Evolutionary conservation across 2,797 vertebrate species (phyloP).

Genomic region (Dallia pectoralis): DNA sequence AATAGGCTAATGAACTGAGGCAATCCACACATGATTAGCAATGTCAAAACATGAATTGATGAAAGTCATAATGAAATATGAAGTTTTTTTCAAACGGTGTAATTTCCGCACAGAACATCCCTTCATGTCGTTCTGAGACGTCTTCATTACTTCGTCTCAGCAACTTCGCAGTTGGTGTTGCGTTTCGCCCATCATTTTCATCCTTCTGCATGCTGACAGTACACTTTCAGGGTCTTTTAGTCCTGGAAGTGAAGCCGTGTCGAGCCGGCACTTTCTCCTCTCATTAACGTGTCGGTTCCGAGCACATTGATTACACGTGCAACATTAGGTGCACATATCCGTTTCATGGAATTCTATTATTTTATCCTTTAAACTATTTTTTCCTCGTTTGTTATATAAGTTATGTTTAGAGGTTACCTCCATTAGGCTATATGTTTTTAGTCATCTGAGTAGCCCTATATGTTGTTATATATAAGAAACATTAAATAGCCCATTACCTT

Average conservation of each 20-base stretch:
- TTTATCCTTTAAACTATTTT: background rate
- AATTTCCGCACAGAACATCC: background rate
- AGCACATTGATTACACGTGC: background rate
- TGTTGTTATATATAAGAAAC: too few species aligned
- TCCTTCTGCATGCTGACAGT: conserved; percentile 37
- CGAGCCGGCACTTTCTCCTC: background rate
- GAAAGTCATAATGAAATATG: background rate
- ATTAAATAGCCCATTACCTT: background rate
- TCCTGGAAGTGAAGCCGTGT: background rate
- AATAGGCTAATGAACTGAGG: background rate
- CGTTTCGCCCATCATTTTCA: conserved; percentile 32
- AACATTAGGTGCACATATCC: background rate
- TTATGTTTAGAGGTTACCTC: background rate
- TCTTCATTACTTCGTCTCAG: conserved; percentile 27
- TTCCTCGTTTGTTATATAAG: background rate
- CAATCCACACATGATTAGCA: background rate
- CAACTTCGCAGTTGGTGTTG: conserved; percentile 49
- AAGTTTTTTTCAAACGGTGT: background rate
- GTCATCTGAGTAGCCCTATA: background rate
- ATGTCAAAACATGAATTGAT: background rate
- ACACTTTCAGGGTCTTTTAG: conserved; percentile 26
- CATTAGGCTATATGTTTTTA: background rate
- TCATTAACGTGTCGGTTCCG: background rate
- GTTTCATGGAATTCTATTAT: background rate
- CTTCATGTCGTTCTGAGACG: background rate